Evolutionary conservation across 2,797 vertebrate species (phyloP).

Genomic region (Acestrorhynchus altus): DNA sequence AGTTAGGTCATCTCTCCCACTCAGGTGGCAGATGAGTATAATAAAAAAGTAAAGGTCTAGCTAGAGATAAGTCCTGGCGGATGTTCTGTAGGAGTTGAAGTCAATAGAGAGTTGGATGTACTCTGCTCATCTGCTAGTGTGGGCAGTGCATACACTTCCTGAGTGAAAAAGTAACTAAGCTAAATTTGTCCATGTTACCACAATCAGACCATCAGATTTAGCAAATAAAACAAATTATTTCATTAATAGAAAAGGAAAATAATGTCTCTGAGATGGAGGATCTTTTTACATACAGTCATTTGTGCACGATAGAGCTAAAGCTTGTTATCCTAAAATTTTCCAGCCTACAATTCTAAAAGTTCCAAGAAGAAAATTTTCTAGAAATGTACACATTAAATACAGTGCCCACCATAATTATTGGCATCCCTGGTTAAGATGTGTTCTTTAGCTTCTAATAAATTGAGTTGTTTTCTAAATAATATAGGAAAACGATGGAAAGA

Average conservation of each 20-base stretch:
- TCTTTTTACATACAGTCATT: too few species aligned
- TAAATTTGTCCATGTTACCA: neutral
- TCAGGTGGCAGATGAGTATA: conserved; percentile 20
- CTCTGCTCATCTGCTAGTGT: conserved; percentile 1
- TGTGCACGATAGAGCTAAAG: too few species aligned
- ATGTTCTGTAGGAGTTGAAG: conserved; percentile 18
- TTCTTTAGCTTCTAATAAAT: too few species aligned
- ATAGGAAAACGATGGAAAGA: too few species aligned
- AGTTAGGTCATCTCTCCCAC: conserved; percentile 16
- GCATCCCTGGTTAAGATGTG: too few species aligned
- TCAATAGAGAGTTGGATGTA: conserved; percentile 13
- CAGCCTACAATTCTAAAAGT: too few species aligned
- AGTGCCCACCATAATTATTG: too few species aligned
- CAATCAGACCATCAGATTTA: neutral
- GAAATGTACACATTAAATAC: too few species aligned
- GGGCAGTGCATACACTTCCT: conserved; percentile 8
- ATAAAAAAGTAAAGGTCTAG: neutral
- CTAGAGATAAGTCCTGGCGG: neutral
- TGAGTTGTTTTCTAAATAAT: too few species aligned
- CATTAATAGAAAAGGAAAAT: neutral
- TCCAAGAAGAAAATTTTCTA: too few species aligned
- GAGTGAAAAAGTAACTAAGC: neutral
- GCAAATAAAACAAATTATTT: neutral
- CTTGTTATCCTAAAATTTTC: too few species aligned
- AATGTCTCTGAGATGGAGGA: too few species aligned